Evolutionary conservation across 2,113 vertebrate genomes (phyloP), one percentile per base, ranked within the genome.

Genomic region (Rhodinocichla rosea): DNA sequence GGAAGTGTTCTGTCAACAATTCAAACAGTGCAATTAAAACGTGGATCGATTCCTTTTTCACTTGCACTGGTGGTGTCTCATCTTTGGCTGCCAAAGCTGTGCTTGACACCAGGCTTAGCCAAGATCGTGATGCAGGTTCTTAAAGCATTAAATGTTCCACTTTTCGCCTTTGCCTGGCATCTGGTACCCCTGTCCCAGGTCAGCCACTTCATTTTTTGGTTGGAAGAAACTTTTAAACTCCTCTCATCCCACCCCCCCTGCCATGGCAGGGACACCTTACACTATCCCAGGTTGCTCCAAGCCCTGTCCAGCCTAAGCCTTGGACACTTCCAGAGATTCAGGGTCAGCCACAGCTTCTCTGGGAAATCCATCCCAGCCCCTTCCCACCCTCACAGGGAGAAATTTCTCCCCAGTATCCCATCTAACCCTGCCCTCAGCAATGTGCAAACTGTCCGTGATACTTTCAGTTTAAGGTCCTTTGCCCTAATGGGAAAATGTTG

Each of bases 1-100:
- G 92, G 90, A 95, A 95, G 75, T 65, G 6, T 76, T 85, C 87
- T 94, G 94, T 94, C 96, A 95, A 80, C 90, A 87, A 8, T 60
- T 68, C 26, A 21, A 95, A 79, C 74, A 59, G 21, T 0, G 57
- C 90, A 23, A 59, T 92, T 69, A 40, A 85, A 94, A 82, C 6
- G 5, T 11, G 3, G 26, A 53, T 94, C 4, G 23, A 87, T 94
- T 73, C 63, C 67, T 62, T 52, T 52, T 42, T 10, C 92, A 75
- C 88, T 93, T 88, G 85, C 52, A 3, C 92, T 88, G 2, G 10
- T 86, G 3, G 11, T 63, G 84, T 39, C 50, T 23, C 23, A 2
- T 45, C 44, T 19, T 57, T 27, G 65, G 32, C 74, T 76, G 62
- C 83, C 4, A 3, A 32, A 56, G 71, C 50, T 0, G 0, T 4